phyloP scores from a whole-genome alignment of 2,888 invertebrate species.

The Dryocosmus kuriphilus region DNA sequence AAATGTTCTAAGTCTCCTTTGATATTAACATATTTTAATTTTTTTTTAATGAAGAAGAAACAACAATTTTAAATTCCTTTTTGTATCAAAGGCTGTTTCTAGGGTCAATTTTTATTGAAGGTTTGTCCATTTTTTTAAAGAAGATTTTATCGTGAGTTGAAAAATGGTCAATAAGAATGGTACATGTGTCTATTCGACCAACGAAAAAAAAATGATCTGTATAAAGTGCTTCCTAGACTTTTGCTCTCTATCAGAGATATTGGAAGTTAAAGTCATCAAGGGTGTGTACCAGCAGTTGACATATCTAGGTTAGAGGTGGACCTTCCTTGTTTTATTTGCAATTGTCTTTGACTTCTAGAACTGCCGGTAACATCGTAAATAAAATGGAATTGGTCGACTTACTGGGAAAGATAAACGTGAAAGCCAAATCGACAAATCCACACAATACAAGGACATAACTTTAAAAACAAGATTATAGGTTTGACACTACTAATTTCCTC shows the following conservation, averaged over 20 bases:
- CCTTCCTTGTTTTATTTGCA: constrained; percentile 48
- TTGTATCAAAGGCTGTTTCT: not conserved
- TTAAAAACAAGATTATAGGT: not conserved
- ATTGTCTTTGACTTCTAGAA: constrained; percentile 42
- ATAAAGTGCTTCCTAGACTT: constrained; percentile 47
- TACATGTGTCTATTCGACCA: not conserved
- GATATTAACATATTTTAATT: too few relatives aligned
- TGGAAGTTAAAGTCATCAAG: constrained; percentile 40
- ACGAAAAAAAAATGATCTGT: constrained; percentile 49
- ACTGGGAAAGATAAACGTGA: not conserved
- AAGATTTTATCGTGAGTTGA: not conserved
- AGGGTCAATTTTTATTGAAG: not conserved
- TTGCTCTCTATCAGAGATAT: constrained; percentile 48
- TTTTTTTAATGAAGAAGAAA: too few relatives aligned
- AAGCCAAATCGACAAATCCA: not conserved
- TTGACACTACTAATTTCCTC: too few relatives aligned
- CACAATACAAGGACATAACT: not conserved
- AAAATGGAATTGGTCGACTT: constrained; percentile 13
- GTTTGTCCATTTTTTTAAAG: not conserved
- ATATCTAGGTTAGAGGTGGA: constrained; percentile 41
- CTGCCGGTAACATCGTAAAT: constrained; percentile 41
- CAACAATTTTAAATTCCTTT: not conserved
- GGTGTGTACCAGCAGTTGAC: constrained; percentile 42
- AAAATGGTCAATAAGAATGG: not conserved
- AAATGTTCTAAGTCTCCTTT: too few relatives aligned